A percentile compares a stretch with the other conserved stretches of the same genome.
Evolutionary conservation across 2,797 vertebrate species (phyloP).

Genomic region (Hybognathus amarus): DNA sequence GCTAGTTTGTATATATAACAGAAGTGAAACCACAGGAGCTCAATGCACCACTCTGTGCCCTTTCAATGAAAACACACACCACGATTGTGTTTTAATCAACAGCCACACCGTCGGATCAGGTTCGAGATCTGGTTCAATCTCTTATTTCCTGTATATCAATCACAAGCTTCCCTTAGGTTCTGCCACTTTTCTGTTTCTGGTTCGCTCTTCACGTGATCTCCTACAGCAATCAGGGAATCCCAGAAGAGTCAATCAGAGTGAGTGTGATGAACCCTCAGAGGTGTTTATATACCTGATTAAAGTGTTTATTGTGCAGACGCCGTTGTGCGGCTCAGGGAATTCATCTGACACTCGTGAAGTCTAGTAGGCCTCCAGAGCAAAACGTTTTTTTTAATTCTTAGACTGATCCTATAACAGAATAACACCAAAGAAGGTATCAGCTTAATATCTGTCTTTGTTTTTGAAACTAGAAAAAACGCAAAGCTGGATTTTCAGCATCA

Average conservation of each 20-base stretch:
- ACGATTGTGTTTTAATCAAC: slow-evolving; percentile 40
- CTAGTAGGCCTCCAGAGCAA: not conserved
- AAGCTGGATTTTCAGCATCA: not conserved
- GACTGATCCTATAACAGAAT: not conserved
- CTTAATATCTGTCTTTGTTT: slow-evolving; percentile 10
- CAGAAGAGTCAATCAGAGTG: slow-evolving; percentile 16
- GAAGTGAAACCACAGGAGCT: slow-evolving; percentile 49
- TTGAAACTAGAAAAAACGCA: not conserved
- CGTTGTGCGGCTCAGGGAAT: slow-evolving; percentile 12
- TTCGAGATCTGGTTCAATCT: slow-evolving; percentile 52
- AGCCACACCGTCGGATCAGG: slow-evolving; percentile 30
- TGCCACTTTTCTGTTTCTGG: slow-evolving; percentile 15
- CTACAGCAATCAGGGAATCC: slow-evolving; percentile 37
- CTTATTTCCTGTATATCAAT: slow-evolving; percentile 56
- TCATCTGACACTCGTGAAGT: not conserved
- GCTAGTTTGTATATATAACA: slow-evolving; percentile 9
- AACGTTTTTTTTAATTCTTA: not conserved
- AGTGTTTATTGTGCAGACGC: slow-evolving; percentile 39
- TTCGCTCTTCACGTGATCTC: slow-evolving; percentile 29
- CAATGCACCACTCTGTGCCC: slow-evolving; percentile 16
- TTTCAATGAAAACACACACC: slow-evolving; percentile 39
- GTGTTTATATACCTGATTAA: slow-evolving; percentile 50
- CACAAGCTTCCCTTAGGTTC: slow-evolving; percentile 35
- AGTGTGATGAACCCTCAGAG: slow-evolving; percentile 23
- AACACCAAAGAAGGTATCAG: not conserved